Evolutionary conservation across 2,113 vertebrate species (phyloP).

Genomic region (Poeciliopsis retropinna): DNA sequence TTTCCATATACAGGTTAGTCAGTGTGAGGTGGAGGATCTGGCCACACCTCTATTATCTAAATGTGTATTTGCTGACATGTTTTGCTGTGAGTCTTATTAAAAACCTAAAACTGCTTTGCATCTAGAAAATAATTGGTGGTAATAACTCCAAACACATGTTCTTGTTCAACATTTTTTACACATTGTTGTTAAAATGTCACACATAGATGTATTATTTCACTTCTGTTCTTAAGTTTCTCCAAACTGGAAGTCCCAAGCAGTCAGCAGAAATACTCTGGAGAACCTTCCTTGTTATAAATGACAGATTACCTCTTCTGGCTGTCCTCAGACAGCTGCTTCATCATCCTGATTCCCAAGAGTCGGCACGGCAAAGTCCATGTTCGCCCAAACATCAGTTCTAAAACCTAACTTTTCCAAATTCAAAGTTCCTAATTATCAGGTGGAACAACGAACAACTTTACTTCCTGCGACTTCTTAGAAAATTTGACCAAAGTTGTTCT

Average conservation of each 20-base stretch:
- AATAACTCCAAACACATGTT: not conserved
- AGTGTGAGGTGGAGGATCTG: too few species aligned
- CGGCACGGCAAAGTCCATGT: not conserved
- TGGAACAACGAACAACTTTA: not conserved
- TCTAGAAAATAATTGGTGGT: too few species aligned
- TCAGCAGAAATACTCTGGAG: conserved; percentile 12
- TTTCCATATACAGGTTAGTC: too few species aligned
- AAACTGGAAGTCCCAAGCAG: not conserved
- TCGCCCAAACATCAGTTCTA: conserved; percentile 7
- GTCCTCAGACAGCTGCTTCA: conserved; percentile 41
- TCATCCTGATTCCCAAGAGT: conserved; percentile 28
- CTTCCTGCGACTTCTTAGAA: conserved; percentile 13
- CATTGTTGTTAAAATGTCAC: too few species aligned
- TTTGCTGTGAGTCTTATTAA: not conserved
- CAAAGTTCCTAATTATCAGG: conserved; percentile 6
- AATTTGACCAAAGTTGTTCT: not conserved
- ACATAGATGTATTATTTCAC: not conserved
- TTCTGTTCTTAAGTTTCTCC: not conserved
- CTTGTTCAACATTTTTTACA: too few species aligned
- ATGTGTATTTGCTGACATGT: not conserved
- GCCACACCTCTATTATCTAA: not conserved
- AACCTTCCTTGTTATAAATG: conserved; percentile 41
- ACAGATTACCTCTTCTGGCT: conserved; percentile 24
- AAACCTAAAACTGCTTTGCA: not conserved
- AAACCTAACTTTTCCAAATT: conserved; percentile 9